phyloP scores from a whole-genome alignment of 2,113 vertebrate species.

The Petromus typicus region DNA sequence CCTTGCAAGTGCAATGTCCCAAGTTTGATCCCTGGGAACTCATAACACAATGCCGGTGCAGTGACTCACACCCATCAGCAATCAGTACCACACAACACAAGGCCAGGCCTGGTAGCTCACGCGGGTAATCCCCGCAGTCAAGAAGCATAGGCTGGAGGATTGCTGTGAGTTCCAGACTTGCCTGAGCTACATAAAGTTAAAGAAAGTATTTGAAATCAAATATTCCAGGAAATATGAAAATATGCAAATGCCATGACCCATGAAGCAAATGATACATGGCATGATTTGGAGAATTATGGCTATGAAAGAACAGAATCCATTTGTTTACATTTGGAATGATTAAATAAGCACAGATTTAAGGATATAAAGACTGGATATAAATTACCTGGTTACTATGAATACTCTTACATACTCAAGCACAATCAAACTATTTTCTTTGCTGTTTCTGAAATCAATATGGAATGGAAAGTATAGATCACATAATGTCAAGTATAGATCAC shows the following conservation, averaged over 20 bases:
- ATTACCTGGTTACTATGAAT: neutral
- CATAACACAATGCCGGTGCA: too few species aligned
- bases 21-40: too few species aligned
- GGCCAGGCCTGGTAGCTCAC: too few species aligned
- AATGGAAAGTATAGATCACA: constrained; percentile 13
- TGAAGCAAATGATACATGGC: neutral
- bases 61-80: too few species aligned
- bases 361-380: neutral
- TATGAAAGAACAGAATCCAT: neutral
- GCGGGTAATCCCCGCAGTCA: too few species aligned
- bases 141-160: too few species aligned
- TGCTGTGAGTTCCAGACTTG: too few species aligned
- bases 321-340: neutral
- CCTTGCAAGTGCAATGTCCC: too few species aligned
- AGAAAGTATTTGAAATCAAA: neutral
- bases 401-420: neutral
- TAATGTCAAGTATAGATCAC: neutral
- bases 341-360: neutral
- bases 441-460: neutral
- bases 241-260: neutral
- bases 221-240: constrained; percentile 40
- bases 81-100: too few species aligned
- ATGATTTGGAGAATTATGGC: constrained; percentile 9
- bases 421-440: neutral
- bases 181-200: too few species aligned